Evolutionary conservation across 2,888 invertebrate species (phyloP), one percentile per base, ranked within the genome.

Genomic region (Pristionchus mayeri): DNA sequence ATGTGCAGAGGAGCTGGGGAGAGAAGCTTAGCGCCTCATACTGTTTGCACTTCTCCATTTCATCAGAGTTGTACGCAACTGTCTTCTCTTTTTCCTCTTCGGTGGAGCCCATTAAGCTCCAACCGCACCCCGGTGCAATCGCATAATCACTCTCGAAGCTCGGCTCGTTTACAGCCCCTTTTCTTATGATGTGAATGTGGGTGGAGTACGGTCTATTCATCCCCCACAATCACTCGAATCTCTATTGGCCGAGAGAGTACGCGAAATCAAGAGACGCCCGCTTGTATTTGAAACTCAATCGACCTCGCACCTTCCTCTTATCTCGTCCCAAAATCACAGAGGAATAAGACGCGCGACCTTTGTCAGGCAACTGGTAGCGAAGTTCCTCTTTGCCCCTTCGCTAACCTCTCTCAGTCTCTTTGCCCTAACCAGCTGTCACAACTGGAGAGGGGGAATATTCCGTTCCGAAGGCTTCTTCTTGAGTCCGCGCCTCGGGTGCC

Each of bases 391-490:
- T 34, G 18, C 21, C 63, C 30, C 63, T 63, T 21, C 63, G 18
- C 63, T 21, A 24, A 34, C 57, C 57, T 24, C 63, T 3, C 63
- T 34, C 63, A 63, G 34, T 63, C 34, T n/a, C 63, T 18, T 71
- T 30, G 21, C 40, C 40, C 71, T 71, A 71, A 24, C 71, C 71
- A 71, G 71, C 71, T 71, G 71, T 34, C 71, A 34, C 71, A 71
- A 44, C 71, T 71, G 16, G 71, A 30, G 63, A 63, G 71, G 21
- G n/a, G 16, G 71, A 71, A 40, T 71, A 71, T 71, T 71, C 37
- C 40, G 71, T 71, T 71, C 71, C 71, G 71, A 71, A 71, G 71
- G 71, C 71, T 71, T 71, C 71, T 71, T 24, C 71, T 63, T 18
- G 21, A 40, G 37, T 71, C 71, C 44, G 9, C 40, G 37, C 21